Base-by-base conservation (phyloP, 2,113 vertebrate species). In the Siniperca chuatsi region DNA sequence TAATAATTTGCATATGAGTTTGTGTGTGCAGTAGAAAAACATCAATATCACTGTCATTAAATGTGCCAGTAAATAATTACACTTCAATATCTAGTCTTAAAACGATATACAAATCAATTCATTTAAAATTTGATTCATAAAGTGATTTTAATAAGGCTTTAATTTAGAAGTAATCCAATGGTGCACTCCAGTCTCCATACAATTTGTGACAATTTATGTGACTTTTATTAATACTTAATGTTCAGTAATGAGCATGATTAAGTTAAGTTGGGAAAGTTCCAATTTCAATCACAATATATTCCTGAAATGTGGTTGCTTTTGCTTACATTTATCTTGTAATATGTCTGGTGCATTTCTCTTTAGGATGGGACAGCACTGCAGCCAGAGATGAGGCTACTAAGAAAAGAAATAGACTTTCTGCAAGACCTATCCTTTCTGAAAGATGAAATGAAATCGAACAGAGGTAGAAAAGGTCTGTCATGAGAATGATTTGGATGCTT, bases 401-500 rank as follows among this genome's bases (percentile, higher is more conserved):
- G 12, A 35, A 54, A 62, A 16, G 25, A 10, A 35, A 46, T 6
- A 20, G 6, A 12, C 4, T 16, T 60, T 60, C 40, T 48, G 40
- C 55, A 61, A 72, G 4, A 29, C 16, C 55, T 44, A 16, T 58
- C 40, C 42, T 20, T 10, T 37, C 29, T 20, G n/a, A 37, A 7
- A 40, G 70, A 75, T 44, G 33, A 58, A 42, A 75, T 72, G 1
- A 29, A 42, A 73, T 2, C n/a, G 35, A 57, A 35, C 8, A 73
- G 57, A 55, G 18, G 52, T 12, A 12, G 57, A 58, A 65, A 55
- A 72, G 57, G 16, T 72, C 64, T 65, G 46, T 55, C 42, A 18
- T 42, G 62, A 64, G 29, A 48, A 35, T 42, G 23, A 71, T 44
- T 64, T 64, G 33, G 46, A 62, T 71, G 37, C 23, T 57, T 79